A percentile compares a stretch with the other conserved stretches of the same genome.
phyloP scores from a whole-genome alignment of 2,113 vertebrate genomes.

The Nothocercus nigrocapillus region DNA sequence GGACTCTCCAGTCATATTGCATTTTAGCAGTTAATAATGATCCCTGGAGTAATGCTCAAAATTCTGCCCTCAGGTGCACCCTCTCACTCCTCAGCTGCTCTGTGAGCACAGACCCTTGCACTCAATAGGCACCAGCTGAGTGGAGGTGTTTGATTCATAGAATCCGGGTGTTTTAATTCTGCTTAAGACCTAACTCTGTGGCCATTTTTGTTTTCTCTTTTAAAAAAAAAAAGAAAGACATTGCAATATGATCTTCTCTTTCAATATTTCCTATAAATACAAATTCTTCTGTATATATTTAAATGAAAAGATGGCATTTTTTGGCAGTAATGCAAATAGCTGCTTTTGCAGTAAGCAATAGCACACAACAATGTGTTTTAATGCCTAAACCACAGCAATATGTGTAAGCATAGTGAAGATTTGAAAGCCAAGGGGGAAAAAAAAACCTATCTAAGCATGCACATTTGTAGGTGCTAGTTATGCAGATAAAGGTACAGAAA shows the following conservation, averaged over 20 bases:
- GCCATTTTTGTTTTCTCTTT: background rate
- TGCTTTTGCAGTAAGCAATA: background rate
- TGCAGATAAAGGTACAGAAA: background rate
- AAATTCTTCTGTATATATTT: background rate
- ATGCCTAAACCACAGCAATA: background rate
- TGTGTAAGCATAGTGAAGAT: background rate
- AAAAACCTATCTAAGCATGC: background rate
- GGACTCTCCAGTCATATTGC: accelerated
- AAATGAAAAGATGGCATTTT: background rate
- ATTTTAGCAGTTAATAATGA: background rate
- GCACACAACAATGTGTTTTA: background rate
- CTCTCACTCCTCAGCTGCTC: background rate
- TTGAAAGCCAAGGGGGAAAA: background rate
- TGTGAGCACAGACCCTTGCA: background rate
- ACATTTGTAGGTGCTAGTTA: background rate
- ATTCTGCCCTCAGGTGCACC: background rate
- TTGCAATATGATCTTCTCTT: background rate
- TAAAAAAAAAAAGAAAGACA: background rate
- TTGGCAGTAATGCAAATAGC: background rate
- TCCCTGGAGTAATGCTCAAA: background rate
- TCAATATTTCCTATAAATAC: background rate
- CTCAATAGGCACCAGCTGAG: background rate
- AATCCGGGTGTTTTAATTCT: background rate
- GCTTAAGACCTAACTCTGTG: background rate
- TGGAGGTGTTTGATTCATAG: background rate